These are phyloP conservation scores for Diplodus sargus DNA, from an alignment of 2,797 vertebrate species.

Conservation along the genomic window DNA sequence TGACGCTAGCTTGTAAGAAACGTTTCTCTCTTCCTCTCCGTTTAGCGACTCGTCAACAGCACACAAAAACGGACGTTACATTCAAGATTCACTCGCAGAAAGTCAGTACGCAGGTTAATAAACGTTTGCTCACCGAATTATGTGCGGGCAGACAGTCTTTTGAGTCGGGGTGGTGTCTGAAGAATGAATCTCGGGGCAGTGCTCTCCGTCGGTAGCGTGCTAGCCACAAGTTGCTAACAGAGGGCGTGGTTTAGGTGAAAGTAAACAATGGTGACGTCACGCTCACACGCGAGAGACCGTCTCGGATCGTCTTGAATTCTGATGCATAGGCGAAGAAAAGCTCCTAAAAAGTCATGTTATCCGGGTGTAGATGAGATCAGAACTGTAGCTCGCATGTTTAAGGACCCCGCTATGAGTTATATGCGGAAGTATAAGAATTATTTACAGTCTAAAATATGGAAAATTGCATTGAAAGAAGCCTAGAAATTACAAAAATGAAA, in stretches of 20 bases:
- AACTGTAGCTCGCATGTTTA: background rate
- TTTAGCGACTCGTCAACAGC: conserved; percentile 19
- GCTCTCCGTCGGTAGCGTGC: conserved; percentile 68
- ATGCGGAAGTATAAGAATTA: background rate
- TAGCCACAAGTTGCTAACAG: conserved; percentile 83
- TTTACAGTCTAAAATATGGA: background rate
- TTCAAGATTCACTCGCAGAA: accelerated
- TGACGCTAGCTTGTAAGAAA: conserved; percentile 67
- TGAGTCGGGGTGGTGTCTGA: conserved; percentile 65
- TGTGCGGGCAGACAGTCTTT: conserved; percentile 59
- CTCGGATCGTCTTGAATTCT: conserved; percentile 9
- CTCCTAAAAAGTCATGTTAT: background rate
- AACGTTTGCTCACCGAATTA: conserved; percentile 71
- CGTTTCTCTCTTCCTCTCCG: conserved; percentile 27
- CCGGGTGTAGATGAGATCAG: background rate
- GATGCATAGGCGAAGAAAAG: background rate
- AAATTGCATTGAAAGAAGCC: too few relatives aligned
- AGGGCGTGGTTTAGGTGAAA: conserved; percentile 80
- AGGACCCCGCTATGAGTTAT: too few relatives aligned
- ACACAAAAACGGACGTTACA: background rate
- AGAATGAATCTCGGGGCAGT: conserved; percentile 54
- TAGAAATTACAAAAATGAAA: too few relatives aligned
- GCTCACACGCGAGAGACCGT: conserved; percentile 72
- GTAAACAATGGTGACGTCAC: conserved; percentile 85
- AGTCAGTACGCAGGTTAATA: accelerated